Base-by-base conservation (phyloP, 1,140 invertebrate species). In the Drosophila suzukii region DNA sequence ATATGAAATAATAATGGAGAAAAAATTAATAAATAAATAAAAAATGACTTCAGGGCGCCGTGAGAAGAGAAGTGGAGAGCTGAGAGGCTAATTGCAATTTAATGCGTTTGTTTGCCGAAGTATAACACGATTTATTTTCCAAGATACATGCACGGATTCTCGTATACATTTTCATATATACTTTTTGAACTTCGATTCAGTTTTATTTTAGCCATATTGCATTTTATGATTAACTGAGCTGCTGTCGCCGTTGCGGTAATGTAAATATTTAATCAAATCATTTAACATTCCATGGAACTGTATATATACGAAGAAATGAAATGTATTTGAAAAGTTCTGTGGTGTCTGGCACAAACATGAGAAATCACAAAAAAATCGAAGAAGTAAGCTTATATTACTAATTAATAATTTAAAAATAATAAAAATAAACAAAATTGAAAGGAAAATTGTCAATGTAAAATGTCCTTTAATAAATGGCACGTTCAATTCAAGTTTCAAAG, bases 1-100 rank as follows among this genome's bases (percentile, higher is more conserved):
- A 82, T 77, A 70, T 77, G 62, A 76, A 60, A 76, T 88, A 85
- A 78, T 86, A 75, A 80, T 78, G 65, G 71, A 15, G 58, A 62
- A 75, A 68, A 68, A 72, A 82, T 79, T 75, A 82, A 82, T 76
- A 88, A 88, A 88, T 67, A 76, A 88, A 88, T 76, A 83, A 67
- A 78, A 70, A 79, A 59, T 78, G 32, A 73, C 44, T 55, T 17
- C 32, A 68, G 34, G 13, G 30, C 36, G 47, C 13, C 49, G 70
- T 47, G 55, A 61, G 56, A 36, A 34, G 43, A 30, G 39, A 44
- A 53, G 39, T 41, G 49, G n/a, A 59, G 82, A 59, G 78, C 56
- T 51, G 61, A 65, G 65, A 73, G 75, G 56, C 70, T 84, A 90
- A 90, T 90, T 89, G 70, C 77, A 78, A 84, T 90, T 90, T 78